Percentiles rank a stretch among this genome's conserved stretches.
Conservation (phyloP, 1,140 invertebrate species). For the Apocrypta bakeri region DNA sequence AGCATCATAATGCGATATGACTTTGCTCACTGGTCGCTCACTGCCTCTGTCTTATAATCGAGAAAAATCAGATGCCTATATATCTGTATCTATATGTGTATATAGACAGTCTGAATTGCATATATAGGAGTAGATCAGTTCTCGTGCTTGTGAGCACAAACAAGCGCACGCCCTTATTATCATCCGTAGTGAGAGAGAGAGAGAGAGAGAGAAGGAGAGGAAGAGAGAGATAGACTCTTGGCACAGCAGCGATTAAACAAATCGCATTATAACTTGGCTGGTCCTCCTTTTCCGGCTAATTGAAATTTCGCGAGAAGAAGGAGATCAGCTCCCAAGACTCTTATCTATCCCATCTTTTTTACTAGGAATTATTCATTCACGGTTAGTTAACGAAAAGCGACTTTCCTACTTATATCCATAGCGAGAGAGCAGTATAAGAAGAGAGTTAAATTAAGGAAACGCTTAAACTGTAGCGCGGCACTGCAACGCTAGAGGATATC, state of each 20-base stretch:
- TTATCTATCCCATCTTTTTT: constrained; percentile 29
- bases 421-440: too few relatives aligned
- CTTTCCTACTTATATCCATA: background rate
- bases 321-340: background rate
- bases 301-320: background rate
- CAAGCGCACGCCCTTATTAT: background rate
- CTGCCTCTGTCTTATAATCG: background rate
- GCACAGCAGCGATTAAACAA: constrained; percentile 73
- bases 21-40: background rate
- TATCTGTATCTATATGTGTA: too few relatives aligned
- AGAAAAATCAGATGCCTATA: background rate
- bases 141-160: background rate
- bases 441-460: constrained; percentile 11
- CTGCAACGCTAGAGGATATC: too few relatives aligned
- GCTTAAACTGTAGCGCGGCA: background rate
- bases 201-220: too few relatives aligned
- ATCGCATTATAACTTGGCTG: constrained; percentile 74
- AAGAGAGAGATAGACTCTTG: too few relatives aligned
- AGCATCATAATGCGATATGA: background rate
- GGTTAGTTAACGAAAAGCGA: constrained; percentile 65
- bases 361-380: constrained; percentile 67
- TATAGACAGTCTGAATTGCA: too few relatives aligned
- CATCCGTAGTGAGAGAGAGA: too few relatives aligned
- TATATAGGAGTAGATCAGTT: too few relatives aligned
- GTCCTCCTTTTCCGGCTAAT: constrained; percentile 61